Evolutionary conservation across 2,888 invertebrate species (phyloP).

Genomic region (Polietes domitor): DNA sequence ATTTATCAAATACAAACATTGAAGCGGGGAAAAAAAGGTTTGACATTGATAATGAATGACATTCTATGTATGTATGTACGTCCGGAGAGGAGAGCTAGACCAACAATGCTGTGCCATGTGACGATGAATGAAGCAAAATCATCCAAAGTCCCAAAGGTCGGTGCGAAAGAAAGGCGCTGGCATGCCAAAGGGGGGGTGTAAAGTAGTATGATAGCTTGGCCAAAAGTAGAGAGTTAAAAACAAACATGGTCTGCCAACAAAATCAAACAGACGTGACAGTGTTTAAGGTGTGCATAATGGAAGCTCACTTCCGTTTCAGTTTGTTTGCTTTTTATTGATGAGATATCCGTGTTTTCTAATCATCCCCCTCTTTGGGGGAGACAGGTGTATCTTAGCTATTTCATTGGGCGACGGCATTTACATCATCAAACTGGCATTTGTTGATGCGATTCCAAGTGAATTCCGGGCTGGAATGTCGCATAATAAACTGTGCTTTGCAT

Average conservation of each 20-base stretch:
- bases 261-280: slow-evolving; percentile 7
- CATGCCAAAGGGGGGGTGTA: no score
- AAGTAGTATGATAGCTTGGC: no score
- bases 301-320: slow-evolving; percentile 51
- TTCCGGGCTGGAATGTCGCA: no score
- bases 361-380: no score
- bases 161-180: no score
- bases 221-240: not conserved
- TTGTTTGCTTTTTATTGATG: no score
- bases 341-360: no score
- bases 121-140: slow-evolving; percentile 8
- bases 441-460: no score
- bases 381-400: no score
- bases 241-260: not conserved
- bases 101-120: not conserved
- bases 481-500: not conserved
- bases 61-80: slow-evolving; percentile 42
- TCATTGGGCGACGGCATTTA: no score
- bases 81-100: slow-evolving; percentile 14
- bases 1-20: slow-evolving; percentile 13
- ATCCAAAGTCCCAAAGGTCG: not conserved
- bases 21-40: slow-evolving; percentile 21
- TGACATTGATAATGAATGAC: slow-evolving; percentile 69
- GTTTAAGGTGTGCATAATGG: slow-evolving; percentile 48
- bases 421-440: no score